Conservation (phyloP, 2,113 vertebrate species). For the Ardeotis arabs region DNA sequence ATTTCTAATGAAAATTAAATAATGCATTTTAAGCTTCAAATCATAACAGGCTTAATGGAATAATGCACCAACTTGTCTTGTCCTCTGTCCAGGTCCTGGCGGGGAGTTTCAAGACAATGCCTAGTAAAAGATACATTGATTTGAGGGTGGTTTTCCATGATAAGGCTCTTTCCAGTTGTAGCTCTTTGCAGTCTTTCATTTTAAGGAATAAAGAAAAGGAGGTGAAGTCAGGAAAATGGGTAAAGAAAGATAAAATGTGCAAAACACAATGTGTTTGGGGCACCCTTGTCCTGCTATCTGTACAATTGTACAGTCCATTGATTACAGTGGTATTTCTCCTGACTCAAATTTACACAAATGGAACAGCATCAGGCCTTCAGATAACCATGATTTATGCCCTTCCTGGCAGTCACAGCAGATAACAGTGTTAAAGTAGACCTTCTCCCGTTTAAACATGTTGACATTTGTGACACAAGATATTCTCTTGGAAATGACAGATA, state of each 20-base stretch:
- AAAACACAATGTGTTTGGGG: background rate
- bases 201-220: background rate
- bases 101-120: background rate
- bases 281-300: background rate
- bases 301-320: background rate
- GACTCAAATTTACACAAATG: background rate
- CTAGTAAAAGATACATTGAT: background rate
- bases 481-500: background rate
- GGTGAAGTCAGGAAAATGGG: background rate
- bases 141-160: background rate
- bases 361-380: background rate
- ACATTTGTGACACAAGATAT: background rate
- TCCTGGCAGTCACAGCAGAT: background rate
- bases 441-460: background rate
- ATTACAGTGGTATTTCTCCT: background rate
- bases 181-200: background rate
- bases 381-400: conserved; percentile 15
- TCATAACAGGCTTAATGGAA: background rate
- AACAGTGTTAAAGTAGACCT: background rate
- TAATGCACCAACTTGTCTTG: background rate
- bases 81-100: background rate
- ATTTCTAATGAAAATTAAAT: background rate
- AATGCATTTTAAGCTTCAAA: background rate
- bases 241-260: background rate
- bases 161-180: conserved; percentile 1